These are phyloP conservation scores for Steatornis caripensis DNA, from an alignment of 2,113 vertebrate species.

Conservation along the genomic window DNA sequence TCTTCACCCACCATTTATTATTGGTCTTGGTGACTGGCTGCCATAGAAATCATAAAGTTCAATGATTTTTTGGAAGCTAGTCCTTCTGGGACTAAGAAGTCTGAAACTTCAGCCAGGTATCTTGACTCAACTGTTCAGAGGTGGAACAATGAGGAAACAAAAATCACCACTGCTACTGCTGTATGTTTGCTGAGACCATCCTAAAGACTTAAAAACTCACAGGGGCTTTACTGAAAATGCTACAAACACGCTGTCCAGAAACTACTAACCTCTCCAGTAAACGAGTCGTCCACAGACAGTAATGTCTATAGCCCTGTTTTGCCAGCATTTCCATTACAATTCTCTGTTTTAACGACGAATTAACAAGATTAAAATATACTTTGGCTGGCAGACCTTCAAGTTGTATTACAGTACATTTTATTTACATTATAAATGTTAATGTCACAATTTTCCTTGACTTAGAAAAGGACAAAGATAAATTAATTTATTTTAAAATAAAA, in stretches of 20 bases:
- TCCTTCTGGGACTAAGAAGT: not conserved
- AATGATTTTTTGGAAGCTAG: not conserved
- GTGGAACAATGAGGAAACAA: not conserved
- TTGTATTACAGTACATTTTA: not conserved
- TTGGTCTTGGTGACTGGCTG: not conserved
- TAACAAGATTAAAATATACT: not conserved
- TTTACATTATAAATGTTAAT: not conserved
- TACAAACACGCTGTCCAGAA: not conserved
- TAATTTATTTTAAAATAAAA: not conserved
- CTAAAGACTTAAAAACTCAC: not conserved
- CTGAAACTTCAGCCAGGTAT: not conserved
- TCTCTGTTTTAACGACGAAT: not conserved
- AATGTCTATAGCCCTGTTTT: not conserved
- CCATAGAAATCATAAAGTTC: not conserved
- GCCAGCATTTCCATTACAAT: not conserved
- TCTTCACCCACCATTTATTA: not conserved
- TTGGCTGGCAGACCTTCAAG: not conserved
- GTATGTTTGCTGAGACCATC: not conserved
- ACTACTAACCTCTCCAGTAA: not conserved
- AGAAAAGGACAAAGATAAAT: not conserved
- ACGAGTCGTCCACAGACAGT: not conserved
- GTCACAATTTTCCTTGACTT: not conserved
- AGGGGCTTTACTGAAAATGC: not conserved
- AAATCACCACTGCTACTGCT: not conserved
- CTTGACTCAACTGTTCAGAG: not conserved